A percentile compares a stretch with the other conserved stretches of the same genome.
phyloP scores from a whole-genome alignment of 2,113 vertebrate species.

The Gymnarchus niloticus region DNA sequence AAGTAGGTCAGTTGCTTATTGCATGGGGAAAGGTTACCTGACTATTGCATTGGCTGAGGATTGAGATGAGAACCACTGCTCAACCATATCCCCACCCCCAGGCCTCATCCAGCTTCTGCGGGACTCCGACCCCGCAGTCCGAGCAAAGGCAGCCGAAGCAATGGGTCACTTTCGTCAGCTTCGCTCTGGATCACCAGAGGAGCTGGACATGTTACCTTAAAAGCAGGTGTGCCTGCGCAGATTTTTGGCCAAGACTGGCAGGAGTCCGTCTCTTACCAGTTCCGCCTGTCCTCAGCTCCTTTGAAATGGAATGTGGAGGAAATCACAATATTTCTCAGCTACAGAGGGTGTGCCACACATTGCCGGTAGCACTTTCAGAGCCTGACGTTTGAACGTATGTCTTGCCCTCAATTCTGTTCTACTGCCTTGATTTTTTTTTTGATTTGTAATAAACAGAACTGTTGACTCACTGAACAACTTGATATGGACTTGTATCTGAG shows the following conservation, averaged over 20 bases:
- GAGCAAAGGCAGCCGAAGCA: conserved; percentile 78
- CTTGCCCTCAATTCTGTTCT: background rate
- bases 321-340: background rate
- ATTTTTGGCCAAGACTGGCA: background rate
- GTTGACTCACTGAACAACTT: background rate
- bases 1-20: background rate
- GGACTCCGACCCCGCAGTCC: conserved; percentile 73
- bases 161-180: conserved; percentile 70
- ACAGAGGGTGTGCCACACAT: background rate
- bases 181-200: background rate
- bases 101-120: conserved; percentile 81
- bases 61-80: background rate
- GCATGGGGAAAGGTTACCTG: background rate
- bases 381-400: background rate
- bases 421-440: background rate
- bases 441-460: background rate
- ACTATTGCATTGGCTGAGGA: background rate
- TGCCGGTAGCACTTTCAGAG: background rate
- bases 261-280: background rate
- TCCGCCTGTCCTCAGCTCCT: background rate
- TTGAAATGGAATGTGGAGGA: background rate
- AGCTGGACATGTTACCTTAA: background rate
- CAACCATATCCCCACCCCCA: conserved; percentile 38
- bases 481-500: background rate
- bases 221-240: background rate